Conservation (phyloP, 2,113 vertebrate genomes). For the Hippoglossus stenolepis region DNA sequence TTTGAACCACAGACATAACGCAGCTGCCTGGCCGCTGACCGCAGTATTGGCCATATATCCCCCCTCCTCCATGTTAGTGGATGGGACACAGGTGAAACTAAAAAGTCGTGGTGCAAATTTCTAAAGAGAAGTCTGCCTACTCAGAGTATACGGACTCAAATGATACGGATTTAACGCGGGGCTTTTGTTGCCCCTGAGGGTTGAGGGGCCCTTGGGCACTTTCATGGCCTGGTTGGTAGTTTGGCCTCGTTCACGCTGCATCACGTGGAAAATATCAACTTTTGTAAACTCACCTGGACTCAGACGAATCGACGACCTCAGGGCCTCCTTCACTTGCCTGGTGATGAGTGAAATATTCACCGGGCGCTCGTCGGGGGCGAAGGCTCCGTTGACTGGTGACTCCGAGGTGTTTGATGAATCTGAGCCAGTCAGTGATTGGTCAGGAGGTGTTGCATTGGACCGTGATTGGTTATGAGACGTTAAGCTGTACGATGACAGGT, state of each 20-base stretch:
- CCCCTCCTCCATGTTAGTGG: too few relatives aligned
- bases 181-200: too few relatives aligned
- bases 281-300: conserved; percentile 60
- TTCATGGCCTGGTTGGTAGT: too few relatives aligned
- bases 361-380: conserved; percentile 32
- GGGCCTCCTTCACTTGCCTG: conserved; percentile 65
- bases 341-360: conserved; percentile 45
- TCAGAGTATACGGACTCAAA: too few relatives aligned
- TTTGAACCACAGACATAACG: background rate
- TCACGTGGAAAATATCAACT: too few relatives aligned
- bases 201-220: too few relatives aligned
- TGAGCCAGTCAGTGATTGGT: conserved; percentile 17
- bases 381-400: background rate
- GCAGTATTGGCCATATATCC: too few relatives aligned
- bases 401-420: conserved; percentile 9
- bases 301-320: conserved; percentile 55
- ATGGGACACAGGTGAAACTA: too few relatives aligned
- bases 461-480: conserved; percentile 15
- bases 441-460: background rate
- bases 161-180: too few relatives aligned
- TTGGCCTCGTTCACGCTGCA: conserved; percentile 3
- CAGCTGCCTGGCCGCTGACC: too few relatives aligned
- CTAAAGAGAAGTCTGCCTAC: too few relatives aligned
- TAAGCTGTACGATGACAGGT: background rate
- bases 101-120: too few relatives aligned